Base-by-base conservation (phyloP, 2,797 vertebrate species). In the Acrossocheilus wenchowensis region DNA sequence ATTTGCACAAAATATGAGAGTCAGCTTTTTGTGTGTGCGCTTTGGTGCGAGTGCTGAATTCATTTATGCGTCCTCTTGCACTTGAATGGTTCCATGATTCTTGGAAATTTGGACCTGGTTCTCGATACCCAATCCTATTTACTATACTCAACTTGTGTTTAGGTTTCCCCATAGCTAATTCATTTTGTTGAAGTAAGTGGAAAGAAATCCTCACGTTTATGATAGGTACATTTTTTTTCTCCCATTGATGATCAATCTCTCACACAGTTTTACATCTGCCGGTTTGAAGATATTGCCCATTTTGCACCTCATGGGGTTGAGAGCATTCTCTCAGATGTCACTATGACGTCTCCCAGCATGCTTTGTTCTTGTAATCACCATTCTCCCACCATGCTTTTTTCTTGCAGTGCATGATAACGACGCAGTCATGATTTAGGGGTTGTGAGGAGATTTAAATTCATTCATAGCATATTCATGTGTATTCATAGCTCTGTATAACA, bases 271-370 rank as follows among this genome's bases (percentile, higher is more conserved):
- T 57, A 34, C 43, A 50, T 84, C 83, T 78, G 77, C 72, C 1
- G 12, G 66, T 50, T 85, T 80, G 52, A 72, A 85, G 84, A 85
- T 85, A 80, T 79, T 80, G 50, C 52, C 50, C 14, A 23, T 72
- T 79, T 71, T 80, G 77, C 66, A 79, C 66, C 21, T 48, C 26
- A n/a, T 48, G 77, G 26, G 50, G 52, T 80, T 80, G 41, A 71
- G 39, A 60, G 83, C 7, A 26, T 79, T 85, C n/a, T 41, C 12
- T 60, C 39, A 60, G 50, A 85, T 85, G 48, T 19, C 36, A 23
- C 64, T 60, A 68, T 85, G 50, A 57, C 2, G n/a, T 45, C 5
- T 78, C 45, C 45, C 64, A 39, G 64, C 80, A 69, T 15, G 34
- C 45, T 54, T 81, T 81, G 45, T 36, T 69, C 64, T 52, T 69